Evolutionary conservation across 2,797 vertebrate species (phyloP).

Genomic region (Sebastes reedi): DNA sequence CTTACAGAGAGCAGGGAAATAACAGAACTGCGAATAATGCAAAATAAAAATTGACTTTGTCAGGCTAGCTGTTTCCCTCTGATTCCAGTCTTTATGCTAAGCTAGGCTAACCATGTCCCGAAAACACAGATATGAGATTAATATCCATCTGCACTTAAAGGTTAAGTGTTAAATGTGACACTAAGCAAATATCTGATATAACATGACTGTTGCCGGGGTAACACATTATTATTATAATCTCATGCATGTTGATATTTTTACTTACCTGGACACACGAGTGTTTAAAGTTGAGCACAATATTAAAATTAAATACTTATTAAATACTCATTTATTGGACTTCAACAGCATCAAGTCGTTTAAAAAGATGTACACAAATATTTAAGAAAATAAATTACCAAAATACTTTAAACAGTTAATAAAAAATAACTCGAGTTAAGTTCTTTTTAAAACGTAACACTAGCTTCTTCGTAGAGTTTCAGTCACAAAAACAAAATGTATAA

Average conservation of each 20-base stretch:
- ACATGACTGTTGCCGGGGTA: neutral
- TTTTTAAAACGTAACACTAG: conserved; percentile 38
- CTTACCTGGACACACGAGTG: neutral
- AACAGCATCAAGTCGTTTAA: conserved; percentile 60
- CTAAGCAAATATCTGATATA: neutral
- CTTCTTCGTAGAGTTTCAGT: neutral
- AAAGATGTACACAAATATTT: conserved; percentile 66
- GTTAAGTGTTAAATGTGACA: too few relatives aligned
- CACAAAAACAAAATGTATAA: conserved; percentile 50
- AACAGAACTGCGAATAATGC: too few relatives aligned
- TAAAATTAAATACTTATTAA: conserved; percentile 15
- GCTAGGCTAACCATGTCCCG: neutral
- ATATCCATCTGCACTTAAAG: too few relatives aligned
- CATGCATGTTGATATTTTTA: neutral
- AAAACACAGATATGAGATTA: too few relatives aligned
- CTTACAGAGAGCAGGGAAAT: too few relatives aligned
- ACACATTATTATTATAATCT: neutral
- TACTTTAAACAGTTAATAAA: conserved; percentile 53
- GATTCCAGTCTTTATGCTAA: neutral
- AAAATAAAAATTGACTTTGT: fast-evolving
- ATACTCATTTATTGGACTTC: conserved; percentile 55
- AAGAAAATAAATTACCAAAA: conserved; percentile 81
- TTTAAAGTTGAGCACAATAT: neutral
- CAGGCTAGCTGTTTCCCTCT: too few relatives aligned
- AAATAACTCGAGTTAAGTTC: conserved; percentile 36